Base-by-base conservation (phyloP, 1,140 invertebrate genomes). In the Drosophila malerkotliana region DNA sequence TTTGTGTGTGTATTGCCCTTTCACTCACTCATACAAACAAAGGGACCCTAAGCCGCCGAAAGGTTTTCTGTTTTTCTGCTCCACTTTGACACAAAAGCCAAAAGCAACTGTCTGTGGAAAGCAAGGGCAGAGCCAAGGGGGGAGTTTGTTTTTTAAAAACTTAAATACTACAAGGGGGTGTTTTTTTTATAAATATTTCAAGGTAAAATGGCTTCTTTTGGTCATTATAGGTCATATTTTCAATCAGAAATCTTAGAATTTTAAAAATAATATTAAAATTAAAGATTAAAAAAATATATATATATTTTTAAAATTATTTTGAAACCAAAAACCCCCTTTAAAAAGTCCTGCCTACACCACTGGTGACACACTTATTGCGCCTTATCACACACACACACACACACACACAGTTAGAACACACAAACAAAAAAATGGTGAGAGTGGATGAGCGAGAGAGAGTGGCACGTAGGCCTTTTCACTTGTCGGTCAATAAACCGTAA, bases 401-500 rank as follows among this genome's bases (percentile, higher is more conserved):
- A 39, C 21, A 45, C 41, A 21, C 39, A 18, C 44, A 21, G 1
- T 44, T 15, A 21, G 44, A 47, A 47, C 14, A 18, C 14, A 45
- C 3, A 45, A 45, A 18, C 44, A 21, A 9, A 47, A 47, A 21
- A 10, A 18, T 15, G 44, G 44, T 18, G 44, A 32, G 18, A 44
- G 4, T 2, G 10, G 28, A 28, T 24, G 28, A 28, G 30, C 24
- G 45, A n/a, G 34, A 64, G 34, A 64, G 59, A 64, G 34, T 15
- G 47, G 26, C 59, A 54, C 49, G 66, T 55, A 67, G 14, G 61
- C 32, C 73, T 58, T 73, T 77, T 59, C 32, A 62, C 48, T 69
- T 69, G 63, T 69, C 60, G 79, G 71, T 72, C 69, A 83, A 78
- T 75, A 82, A 75, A 78, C 60, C 49, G 41, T 56, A 41, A 55